Conservation (phyloP, 2,797 vertebrate species). For the Chrysocyon brachyurus region DNA sequence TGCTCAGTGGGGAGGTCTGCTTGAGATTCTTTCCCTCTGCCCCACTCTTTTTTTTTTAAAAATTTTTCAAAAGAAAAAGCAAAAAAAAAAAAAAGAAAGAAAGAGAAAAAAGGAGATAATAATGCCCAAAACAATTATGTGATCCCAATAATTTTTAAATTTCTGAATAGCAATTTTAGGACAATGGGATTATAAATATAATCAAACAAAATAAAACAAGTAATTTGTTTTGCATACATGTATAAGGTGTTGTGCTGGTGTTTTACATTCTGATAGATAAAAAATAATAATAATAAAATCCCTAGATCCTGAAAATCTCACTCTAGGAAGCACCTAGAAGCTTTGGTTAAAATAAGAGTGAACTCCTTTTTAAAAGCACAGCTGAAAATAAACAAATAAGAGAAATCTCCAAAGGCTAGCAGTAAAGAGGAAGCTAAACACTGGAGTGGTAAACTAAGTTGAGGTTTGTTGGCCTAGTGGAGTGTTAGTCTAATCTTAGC, state of each 20-base stretch:
- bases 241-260: not conserved
- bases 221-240: not conserved
- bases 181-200: not conserved
- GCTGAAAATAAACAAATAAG: not conserved
- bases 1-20: not conserved
- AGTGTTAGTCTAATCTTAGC: not conserved
- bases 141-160: not conserved
- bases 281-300: not conserved
- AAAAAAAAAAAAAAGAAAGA: not conserved
- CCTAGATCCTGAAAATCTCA: not conserved
- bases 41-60: not conserved
- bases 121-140: not conserved
- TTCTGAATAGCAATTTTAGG: constrained; percentile 13
- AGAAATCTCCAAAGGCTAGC: not conserved
- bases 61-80: not conserved
- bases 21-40: not conserved
- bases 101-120: not conserved
- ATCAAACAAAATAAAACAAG: not conserved
- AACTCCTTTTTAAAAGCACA: constrained; percentile 2
- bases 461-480: not conserved
- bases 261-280: not conserved
- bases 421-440: not conserved
- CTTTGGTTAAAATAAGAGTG: not conserved
- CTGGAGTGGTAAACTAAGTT: not conserved
- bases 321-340: not conserved